phyloP scores from a whole-genome alignment of 2,888 invertebrate species.

The Amblyteles armatorius region DNA sequence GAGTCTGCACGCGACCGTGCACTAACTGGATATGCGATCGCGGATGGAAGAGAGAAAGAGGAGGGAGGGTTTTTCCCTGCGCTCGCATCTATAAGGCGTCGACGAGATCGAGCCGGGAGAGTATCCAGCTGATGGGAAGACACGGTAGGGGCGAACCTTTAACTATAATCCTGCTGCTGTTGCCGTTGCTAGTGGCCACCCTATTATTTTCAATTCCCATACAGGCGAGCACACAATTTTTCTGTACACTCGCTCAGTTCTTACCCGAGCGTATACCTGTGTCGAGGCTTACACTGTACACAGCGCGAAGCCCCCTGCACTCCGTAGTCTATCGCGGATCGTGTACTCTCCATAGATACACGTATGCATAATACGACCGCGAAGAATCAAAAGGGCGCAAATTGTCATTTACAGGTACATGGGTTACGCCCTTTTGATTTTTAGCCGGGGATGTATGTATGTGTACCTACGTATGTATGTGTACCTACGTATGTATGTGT shows the following conservation, averaged over 20 bases:
- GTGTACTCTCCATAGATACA: conserved; percentile 6
- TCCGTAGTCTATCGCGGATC: conserved; percentile 16
- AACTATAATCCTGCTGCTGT: conserved; percentile 24
- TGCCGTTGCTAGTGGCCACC: conserved; percentile 58
- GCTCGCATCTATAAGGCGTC: conserved; percentile 62
- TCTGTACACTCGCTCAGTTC: conserved; percentile 33
- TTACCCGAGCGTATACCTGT: conserved; percentile 7
- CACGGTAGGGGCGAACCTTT: conserved; percentile 40
- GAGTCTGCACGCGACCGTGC: conserved; percentile 61
- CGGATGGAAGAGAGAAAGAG: neutral
- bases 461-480: neutral
- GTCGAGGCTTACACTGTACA: neutral
- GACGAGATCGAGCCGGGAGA: conserved; percentile 53
- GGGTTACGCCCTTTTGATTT: neutral
- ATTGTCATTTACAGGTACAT: neutral
- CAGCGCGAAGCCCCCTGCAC: conserved; percentile 7
- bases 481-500: too few species aligned
- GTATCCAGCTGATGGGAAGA: conserved; percentile 48
- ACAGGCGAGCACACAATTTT: conserved; percentile 62
- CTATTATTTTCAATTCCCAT: conserved; percentile 70
- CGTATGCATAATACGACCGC: neutral
- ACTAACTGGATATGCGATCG: conserved; percentile 63
- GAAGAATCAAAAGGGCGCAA: neutral
- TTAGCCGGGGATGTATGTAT: neutral
- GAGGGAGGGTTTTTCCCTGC: conserved; percentile 23